phyloP scores from a whole-genome alignment of 2,113 vertebrate species.

The Orthonyx spaldingii region DNA sequence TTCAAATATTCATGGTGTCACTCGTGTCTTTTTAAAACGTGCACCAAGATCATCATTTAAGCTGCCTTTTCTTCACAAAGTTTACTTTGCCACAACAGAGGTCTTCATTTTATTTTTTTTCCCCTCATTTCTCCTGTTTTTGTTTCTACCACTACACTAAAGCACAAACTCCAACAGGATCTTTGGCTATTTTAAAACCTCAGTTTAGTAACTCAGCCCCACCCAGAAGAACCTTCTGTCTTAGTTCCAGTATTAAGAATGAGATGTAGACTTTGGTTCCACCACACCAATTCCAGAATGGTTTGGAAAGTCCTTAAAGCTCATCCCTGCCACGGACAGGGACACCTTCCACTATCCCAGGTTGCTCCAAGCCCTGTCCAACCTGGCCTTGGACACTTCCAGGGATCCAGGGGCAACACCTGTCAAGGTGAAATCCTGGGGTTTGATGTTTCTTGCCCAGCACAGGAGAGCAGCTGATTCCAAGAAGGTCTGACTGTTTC shows the following conservation, averaged over 20 bases:
- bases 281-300: not conserved
- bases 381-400: not conserved
- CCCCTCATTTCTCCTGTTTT: not conserved
- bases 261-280: not conserved
- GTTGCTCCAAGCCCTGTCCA: not conserved
- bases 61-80: not conserved
- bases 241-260: not conserved
- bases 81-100: not conserved
- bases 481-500: not conserved
- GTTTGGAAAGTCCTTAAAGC: not conserved
- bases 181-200: not conserved
- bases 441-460: not conserved
- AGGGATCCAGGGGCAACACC: not conserved
- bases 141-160: not conserved
- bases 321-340: not conserved
- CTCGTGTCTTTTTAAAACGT: fast-evolving
- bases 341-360: not conserved
- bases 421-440: not conserved
- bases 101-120: fast-evolving
- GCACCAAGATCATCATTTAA: not conserved
- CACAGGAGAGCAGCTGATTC: not conserved
- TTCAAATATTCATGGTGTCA: not conserved
- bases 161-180: not conserved
- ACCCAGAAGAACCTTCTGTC: not conserved
- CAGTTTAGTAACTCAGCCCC: not conserved